phyloP scores from a whole-genome alignment of 2,797 vertebrate genomes.

The Thripadectes ignobilis region DNA sequence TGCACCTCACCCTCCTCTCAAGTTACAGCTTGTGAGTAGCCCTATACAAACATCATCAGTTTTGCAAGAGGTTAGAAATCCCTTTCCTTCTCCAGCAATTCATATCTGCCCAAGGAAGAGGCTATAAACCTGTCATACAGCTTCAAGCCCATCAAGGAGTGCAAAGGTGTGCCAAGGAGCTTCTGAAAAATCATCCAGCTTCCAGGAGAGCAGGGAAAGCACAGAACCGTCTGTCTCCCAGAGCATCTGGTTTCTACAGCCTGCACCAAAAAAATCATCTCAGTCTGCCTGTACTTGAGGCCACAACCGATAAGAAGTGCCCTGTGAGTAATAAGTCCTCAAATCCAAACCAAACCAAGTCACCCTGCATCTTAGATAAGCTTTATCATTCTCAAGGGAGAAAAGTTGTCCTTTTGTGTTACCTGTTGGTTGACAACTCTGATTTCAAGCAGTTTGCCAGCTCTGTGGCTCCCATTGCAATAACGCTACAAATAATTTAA shows the following conservation, averaged over 20 bases:
- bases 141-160: background rate
- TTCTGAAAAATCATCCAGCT: background rate
- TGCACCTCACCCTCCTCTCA: background rate
- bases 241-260: background rate
- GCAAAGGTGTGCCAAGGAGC: background rate
- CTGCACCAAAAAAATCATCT: background rate
- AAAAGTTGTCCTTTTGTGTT: background rate
- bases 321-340: background rate
- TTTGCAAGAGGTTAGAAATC: background rate
- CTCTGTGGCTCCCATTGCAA: background rate
- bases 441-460: background rate
- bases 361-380: background rate
- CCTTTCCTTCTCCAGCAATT: background rate
- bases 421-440: background rate
- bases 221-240: background rate
- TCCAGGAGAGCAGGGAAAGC: background rate
- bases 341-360: constrained; percentile 3
- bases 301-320: background rate
- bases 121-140: background rate
- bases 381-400: background rate
- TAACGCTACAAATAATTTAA: constrained; percentile 32
- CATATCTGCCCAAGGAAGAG: background rate
- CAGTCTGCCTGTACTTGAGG: background rate
- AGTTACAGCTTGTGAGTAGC: background rate
- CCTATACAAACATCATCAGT: background rate